These are phyloP conservation scores for Huso huso DNA, from an alignment of 2,797 vertebrate species.

Conservation along the genomic window DNA sequence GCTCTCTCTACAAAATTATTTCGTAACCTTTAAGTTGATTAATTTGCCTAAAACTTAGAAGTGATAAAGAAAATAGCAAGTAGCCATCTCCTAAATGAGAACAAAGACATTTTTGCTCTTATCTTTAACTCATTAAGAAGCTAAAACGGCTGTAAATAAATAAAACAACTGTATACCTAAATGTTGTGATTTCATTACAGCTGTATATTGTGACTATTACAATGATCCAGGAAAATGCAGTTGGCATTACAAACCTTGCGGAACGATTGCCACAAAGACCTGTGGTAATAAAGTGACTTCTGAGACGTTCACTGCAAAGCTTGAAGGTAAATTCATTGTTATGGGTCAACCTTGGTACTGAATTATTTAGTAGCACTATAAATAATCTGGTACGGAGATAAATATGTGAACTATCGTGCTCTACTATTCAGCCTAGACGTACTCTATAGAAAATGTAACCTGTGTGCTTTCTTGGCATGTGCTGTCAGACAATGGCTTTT, in stretches of 20 bases:
- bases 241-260: conserved; percentile 47
- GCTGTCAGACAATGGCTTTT: too few species aligned
- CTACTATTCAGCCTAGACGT: too few species aligned
- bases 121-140: too few species aligned
- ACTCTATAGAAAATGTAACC: too few species aligned
- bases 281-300: conserved; percentile 27
- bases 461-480: too few species aligned
- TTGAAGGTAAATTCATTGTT: conserved; percentile 37
- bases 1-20: too few species aligned
- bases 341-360: neutral
- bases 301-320: conserved; percentile 30
- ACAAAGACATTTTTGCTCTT: too few species aligned
- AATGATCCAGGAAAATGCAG: conserved; percentile 38
- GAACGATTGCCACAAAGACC: conserved; percentile 35
- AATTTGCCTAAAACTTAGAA: too few species aligned
- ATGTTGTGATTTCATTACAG: conserved; percentile 17
- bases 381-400: neutral
- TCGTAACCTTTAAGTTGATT: too few species aligned
- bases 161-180: neutral
- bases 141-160: too few species aligned
- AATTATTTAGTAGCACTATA: neutral
- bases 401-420: neutral
- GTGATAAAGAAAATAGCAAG: too few species aligned
- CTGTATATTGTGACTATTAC: conserved; percentile 48
- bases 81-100: too few species aligned